Percentiles rank a stretch among this genome's conserved stretches.
These are phyloP conservation scores for Rhinopomastus cyanomelas DNA, from an alignment of 2,113 vertebrate genomes.

Conservation along the genomic window DNA sequence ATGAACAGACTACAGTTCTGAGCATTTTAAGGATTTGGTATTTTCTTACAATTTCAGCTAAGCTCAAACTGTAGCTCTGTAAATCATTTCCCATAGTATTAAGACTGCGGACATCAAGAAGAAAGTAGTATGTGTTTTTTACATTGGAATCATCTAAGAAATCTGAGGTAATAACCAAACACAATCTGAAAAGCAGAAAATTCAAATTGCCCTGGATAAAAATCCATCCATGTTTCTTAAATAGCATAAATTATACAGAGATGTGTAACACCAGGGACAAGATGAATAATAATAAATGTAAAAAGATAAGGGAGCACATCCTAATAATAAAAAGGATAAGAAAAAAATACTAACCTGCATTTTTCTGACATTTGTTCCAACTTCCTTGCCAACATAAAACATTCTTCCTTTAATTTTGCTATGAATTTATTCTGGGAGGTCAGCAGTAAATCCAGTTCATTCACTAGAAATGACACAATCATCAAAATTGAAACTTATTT, in stretches of 20 bases:
- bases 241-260: neutral
- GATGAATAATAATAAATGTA: neutral
- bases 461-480: constrained; percentile 77
- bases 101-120: neutral
- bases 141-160: neutral
- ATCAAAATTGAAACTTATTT: neutral
- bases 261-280: neutral
- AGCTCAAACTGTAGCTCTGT: neutral
- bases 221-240: neutral
- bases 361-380: constrained; percentile 82
- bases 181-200: neutral
- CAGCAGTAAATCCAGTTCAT: constrained; percentile 83
- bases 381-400: constrained; percentile 77
- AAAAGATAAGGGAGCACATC: neutral
- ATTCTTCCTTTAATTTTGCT: constrained; percentile 88
- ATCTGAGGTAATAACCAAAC: neutral
- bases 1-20: neutral
- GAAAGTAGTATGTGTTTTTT: neutral
- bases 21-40: neutral
- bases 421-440: constrained; percentile 88
- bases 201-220: neutral
- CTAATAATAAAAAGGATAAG: neutral
- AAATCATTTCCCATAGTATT: neutral
- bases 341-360: constrained; percentile 78
- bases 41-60: neutral